Percentiles rank a stretch among this genome's conserved stretches.
Conservation (phyloP, 2,797 vertebrate species). For the Halcyon chelicuti region DNA sequence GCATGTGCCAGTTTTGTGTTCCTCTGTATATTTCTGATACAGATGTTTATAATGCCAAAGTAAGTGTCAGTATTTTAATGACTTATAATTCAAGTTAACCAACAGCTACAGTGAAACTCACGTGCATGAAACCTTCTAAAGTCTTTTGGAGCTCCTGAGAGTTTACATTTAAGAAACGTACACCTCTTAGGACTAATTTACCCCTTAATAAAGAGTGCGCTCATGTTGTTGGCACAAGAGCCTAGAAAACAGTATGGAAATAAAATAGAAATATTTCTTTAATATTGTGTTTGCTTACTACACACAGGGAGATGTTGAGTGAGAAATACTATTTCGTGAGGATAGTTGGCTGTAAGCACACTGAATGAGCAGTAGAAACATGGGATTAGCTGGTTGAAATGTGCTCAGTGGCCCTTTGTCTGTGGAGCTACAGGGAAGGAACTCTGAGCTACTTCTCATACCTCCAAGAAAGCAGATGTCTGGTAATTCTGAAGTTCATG, state of each 20-base stretch:
- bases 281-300: neutral
- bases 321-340: neutral
- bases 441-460: neutral
- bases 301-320: neutral
- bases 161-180: neutral
- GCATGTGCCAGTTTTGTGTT: slow-evolving; percentile 90
- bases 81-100: neutral
- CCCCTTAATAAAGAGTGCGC: neutral
- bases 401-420: neutral
- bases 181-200: neutral
- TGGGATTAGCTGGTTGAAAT: neutral
- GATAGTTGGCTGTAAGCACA: neutral
- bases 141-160: neutral
- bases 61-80: slow-evolving; percentile 76
- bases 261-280: neutral
- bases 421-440: neutral
- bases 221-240: neutral
- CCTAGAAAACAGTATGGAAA: neutral
- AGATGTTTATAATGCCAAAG: slow-evolving; percentile 87
- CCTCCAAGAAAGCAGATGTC: neutral
- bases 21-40: slow-evolving; percentile 91
- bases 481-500: neutral
- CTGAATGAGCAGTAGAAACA: neutral
- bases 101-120: neutral
- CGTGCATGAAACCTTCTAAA: neutral